phyloP scores from a whole-genome alignment of 2,113 vertebrate genomes.

The Podarcis muralis region DNA sequence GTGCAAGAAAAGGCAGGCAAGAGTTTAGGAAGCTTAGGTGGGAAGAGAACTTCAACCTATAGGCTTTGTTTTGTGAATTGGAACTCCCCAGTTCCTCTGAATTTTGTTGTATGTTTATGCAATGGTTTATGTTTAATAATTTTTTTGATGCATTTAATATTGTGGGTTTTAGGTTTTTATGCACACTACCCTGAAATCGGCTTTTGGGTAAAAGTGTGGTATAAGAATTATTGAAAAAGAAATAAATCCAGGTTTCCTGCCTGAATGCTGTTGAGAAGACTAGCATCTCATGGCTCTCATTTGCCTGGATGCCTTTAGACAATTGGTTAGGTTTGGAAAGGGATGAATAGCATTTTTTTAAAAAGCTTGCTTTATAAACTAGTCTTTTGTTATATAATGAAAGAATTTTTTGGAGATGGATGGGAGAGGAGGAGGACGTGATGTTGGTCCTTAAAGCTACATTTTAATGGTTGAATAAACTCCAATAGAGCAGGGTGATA shows the following conservation, averaged over 20 bases:
- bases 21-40: neutral
- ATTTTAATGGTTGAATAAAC: slow-evolving; percentile 61
- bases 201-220: no score
- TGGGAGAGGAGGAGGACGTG: slow-evolving; percentile 27
- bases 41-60: slow-evolving; percentile 36
- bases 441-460: slow-evolving; percentile 44
- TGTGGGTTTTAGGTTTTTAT: no score
- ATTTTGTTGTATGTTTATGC: no score
- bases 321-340: slow-evolving; percentile 62
- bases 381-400: slow-evolving; percentile 48
- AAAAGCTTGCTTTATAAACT: slow-evolving; percentile 6
- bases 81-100: no score
- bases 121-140: no score
- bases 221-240: no score
- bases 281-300: slow-evolving; percentile 33
- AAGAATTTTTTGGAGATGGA: slow-evolving; percentile 46
- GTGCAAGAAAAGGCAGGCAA: accelerated
- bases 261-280: slow-evolving; percentile 44
- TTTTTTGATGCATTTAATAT: no score
- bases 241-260: neutral
- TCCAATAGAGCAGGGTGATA: slow-evolving; percentile 45
- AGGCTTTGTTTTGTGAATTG: slow-evolving; percentile 22
- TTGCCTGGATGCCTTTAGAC: slow-evolving; percentile 41
- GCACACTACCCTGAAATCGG: no score
- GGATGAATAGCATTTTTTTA: slow-evolving; percentile 43